Evolutionary conservation across 2,888 invertebrate genomes (phyloP).

Genomic region (Thysanoteuthis rhombus): DNA sequence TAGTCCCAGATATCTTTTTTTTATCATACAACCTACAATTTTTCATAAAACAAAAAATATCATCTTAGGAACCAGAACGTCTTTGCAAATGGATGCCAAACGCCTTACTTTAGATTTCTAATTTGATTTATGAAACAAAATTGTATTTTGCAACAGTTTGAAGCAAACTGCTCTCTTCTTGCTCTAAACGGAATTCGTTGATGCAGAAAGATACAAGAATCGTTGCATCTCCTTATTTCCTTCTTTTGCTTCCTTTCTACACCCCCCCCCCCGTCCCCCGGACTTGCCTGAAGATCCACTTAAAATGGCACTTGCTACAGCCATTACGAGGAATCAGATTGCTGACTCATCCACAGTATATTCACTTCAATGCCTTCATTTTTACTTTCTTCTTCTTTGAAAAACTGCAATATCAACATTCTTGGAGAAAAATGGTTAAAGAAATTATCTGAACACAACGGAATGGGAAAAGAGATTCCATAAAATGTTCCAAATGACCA

Average conservation of each 20-base stretch:
- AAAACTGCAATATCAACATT: neutral
- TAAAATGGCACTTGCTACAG: neutral
- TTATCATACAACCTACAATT: neutral
- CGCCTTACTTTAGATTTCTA: neutral
- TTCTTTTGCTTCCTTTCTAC: neutral
- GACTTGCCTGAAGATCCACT: neutral
- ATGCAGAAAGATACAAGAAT: neutral
- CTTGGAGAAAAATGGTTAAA: neutral
- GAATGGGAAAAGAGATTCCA: neutral
- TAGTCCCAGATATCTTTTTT: neutral
- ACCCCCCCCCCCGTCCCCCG: neutral
- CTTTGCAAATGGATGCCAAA: neutral
- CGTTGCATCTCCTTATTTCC: too few species aligned
- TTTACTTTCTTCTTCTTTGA: neutral
- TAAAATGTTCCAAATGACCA: neutral
- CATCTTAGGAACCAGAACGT: neutral
- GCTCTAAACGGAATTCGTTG: neutral
- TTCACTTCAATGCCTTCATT: neutral
- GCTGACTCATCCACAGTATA: neutral
- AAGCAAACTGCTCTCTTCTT: neutral
- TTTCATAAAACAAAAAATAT: neutral
- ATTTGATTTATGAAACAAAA: constrained; percentile 12
- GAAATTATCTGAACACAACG: neutral
- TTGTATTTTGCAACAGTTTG: neutral
- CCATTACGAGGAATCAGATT: neutral